Conservation (phyloP, 2,888 invertebrate species). For the Orthonychiurus folsomi region DNA sequence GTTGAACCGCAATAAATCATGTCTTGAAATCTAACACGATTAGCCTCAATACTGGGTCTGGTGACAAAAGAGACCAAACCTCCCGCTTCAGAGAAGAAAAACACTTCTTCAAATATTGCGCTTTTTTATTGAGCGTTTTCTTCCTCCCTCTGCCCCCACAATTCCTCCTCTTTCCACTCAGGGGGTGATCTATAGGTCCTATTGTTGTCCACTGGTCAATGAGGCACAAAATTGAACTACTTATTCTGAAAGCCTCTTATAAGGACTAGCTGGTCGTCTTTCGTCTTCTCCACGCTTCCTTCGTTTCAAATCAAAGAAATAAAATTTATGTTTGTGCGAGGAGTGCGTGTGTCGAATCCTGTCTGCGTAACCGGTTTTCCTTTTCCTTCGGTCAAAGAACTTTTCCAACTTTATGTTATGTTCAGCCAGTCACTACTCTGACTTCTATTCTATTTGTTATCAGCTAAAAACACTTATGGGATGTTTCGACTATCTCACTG, state of each 20-base stretch:
- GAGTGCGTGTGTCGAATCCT: no score
- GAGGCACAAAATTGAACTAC: conserved; percentile 36
- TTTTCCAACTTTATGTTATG: no score
- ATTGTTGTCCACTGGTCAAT: conserved; percentile 32
- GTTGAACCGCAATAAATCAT: conserved; percentile 1
- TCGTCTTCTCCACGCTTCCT: neutral
- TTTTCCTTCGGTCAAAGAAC: no score
- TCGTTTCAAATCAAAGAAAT: conserved; percentile 3
- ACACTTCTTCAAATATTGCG: neutral
- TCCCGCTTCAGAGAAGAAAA: neutral
- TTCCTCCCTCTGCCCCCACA: neutral
- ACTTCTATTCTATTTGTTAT: no score
- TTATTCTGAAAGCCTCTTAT: conserved; percentile 9
- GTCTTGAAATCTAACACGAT: conserved; percentile 1
- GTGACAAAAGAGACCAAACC: neutral
- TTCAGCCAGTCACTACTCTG: no score
- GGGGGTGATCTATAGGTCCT: neutral
- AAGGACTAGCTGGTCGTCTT: neutral
- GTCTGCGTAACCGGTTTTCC: neutral
- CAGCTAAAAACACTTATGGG: no score
- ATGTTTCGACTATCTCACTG: no score
- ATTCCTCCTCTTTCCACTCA: neutral
- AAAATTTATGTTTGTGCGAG: conserved; percentile 5
- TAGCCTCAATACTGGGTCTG: neutral
- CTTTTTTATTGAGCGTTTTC: neutral